Conservation (phyloP, 2,113 vertebrate species). For the Donacobius atricapilla region DNA sequence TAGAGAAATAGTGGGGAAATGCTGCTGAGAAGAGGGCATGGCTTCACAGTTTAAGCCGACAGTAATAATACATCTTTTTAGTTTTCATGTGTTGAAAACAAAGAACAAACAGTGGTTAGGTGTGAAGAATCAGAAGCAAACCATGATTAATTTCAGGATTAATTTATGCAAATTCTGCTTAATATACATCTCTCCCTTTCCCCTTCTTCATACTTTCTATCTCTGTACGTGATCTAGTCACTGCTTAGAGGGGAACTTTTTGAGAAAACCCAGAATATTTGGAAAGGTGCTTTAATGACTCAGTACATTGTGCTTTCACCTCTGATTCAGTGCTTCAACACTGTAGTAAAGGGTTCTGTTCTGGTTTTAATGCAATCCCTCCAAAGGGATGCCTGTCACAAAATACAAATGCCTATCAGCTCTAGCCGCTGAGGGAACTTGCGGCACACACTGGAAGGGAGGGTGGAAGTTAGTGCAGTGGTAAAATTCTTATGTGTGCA, state of each 20-base stretch:
- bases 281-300: background rate
- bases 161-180: background rate
- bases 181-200: background rate
- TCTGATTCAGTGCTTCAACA: background rate
- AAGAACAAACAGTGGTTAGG: background rate
- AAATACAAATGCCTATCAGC: background rate
- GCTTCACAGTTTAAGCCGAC: background rate
- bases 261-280: background rate
- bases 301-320: background rate
- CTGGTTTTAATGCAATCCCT: background rate
- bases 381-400: background rate
- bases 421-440: background rate
- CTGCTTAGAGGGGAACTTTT: background rate
- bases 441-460: background rate
- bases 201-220: background rate
- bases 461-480: background rate
- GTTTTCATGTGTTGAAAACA: background rate
- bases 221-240: background rate
- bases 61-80: background rate
- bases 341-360: background rate
- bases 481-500: background rate
- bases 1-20: background rate
- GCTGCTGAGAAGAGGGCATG: background rate
- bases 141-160: background rate
- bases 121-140: background rate